These are phyloP conservation scores for Bolinopsis microptera DNA, from an alignment of 37 sponge, comb jelly and placozoan species.

Conservation along the genomic window DNA sequence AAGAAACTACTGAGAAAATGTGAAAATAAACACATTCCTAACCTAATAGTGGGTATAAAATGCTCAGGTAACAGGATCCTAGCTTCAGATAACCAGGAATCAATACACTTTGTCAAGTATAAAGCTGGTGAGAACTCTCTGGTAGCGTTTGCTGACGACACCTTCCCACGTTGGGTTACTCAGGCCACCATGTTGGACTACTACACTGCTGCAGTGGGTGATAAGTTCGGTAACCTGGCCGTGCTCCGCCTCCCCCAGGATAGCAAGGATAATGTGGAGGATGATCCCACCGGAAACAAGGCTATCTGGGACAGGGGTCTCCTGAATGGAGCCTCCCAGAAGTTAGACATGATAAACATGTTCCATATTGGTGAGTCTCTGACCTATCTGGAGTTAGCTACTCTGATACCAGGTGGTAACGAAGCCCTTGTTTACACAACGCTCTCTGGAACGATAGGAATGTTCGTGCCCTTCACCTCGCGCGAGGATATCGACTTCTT, in stretches of 20 bases:
- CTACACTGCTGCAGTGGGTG: constrained; percentile 89
- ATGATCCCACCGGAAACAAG: constrained; percentile 94
- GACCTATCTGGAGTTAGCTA: constrained; percentile 83
- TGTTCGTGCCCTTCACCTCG: constrained; percentile 94
- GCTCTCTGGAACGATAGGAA: constrained; percentile 87
- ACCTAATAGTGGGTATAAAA: constrained; percentile 84
- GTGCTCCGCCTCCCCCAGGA: constrained; percentile 84
- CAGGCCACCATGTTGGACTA: constrained; percentile 80
- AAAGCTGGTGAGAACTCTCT: constrained; percentile 87
- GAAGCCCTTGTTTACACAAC: constrained; percentile 93
- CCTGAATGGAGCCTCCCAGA: constrained; percentile 94
- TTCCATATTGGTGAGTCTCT: constrained; percentile 92
- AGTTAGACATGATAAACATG: constrained; percentile 82
- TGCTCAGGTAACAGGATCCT: constrained; percentile 79
- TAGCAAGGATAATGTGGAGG: constrained; percentile 88
- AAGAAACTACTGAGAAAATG: constrained; percentile 97
- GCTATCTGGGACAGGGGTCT: constrained; percentile 96
- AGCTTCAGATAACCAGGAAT: constrained; percentile 91
- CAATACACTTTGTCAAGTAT: constrained; percentile 87
- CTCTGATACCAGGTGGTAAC: constrained; percentile 96
- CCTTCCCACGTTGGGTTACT: constrained; percentile 75
- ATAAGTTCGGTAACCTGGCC: constrained; percentile 94
- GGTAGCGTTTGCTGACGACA: constrained; percentile 95
- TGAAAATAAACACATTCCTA: constrained; percentile 97
- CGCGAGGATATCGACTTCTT: constrained; percentile 98